Base-by-base conservation (phyloP, 2,888 invertebrate genomes). In the Pheosia tremula region DNA sequence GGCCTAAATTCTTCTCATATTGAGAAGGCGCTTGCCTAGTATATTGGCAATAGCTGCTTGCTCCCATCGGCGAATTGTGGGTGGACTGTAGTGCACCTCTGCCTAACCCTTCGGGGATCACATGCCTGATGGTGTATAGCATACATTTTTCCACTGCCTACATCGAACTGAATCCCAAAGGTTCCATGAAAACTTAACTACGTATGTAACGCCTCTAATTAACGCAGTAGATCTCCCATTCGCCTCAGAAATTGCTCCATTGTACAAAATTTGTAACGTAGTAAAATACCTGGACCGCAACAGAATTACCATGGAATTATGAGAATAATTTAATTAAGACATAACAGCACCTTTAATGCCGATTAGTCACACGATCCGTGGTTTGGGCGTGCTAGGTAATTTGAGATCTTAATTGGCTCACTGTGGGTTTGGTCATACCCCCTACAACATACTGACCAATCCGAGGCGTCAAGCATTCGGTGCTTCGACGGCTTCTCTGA, bases 291-390 rank as follows among this genome's bases (percentile, higher is more conserved):
- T 84, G 81, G 82, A 86, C 86, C 87, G 86, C 83, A 84, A 84
- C 87, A 83, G 74, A 82, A 83, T 88, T 86, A 85, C 84, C 78
- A 80, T 78, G 82, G 84, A 87, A 88, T 90, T 88, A 89, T 85
- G 84, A 82, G 85, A 86, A 86, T 91, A 91, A 92, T 92, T 92
- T 89, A 93, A 93, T 93, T 92, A 92, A 91, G 90, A 90, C 84
- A 89, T 91, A 90, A 89, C 89, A 89, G 86, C 88, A 87, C 87
- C 87, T 89, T 88, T 90, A 90, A 91, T 88, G 81, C 86, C 91
- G 92, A 93, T 93, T 93, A 92, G 93, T 91, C 91, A 91, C 90
- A 91, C 91, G 82, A 87, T 85, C 84, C 86, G 83, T 74, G 83
- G 86, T 89, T 90, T 91, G 91, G 92, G 91, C 91, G 91, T 90